Evolutionary conservation across 2,113 vertebrate species (phyloP), one percentile per base, ranked within the genome.

Genomic region (Illadopsis cleaveri): DNA sequence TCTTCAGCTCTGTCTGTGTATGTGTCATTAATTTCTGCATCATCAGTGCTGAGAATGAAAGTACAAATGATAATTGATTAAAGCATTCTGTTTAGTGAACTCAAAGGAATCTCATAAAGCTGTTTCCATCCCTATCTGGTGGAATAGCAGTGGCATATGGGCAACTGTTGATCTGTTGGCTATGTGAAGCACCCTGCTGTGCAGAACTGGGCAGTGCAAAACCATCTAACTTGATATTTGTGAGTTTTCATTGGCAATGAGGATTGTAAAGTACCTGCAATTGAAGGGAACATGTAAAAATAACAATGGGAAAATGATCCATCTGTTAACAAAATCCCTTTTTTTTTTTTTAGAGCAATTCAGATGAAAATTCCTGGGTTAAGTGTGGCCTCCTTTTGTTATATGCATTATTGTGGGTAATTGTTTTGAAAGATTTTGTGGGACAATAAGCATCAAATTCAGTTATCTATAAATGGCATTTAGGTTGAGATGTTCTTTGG

Each of bases 321-420:
- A 48, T 82, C 73, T 79, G 53, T 94, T 92, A 93, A 62, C 48
- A 81, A 93, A 91, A 83, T 86, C 22, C 37, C 6, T 3, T 50
- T 86, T 86, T 78, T 86, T 78, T 60, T 66, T 78, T 75, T 14
- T 68, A 33, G 30, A 77, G 35, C 13, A 58, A 81, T 95, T 90
- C 5, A 4, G 7, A 5, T 70, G 33, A 83, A 70, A 89, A 83
- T 86, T 47, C 54, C 48, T 28, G 12, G 19, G 15, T 60, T 73
- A 86, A 80, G 24, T 37, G 37, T 76, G 47, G 21, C 28, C 27
- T 62, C 65, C 28, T 69, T 95, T 86, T 53, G 33, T 30, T 77
- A 15, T 42, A 56, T 66, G 57, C 3, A 16, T 82, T 51, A 37
- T 61, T 77, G 14, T 51, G 30, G 24, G 21, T 83, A 69, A 69